Evolutionary conservation across 2,113 vertebrate species (phyloP).

Genomic region (Pimephales promelas): DNA sequence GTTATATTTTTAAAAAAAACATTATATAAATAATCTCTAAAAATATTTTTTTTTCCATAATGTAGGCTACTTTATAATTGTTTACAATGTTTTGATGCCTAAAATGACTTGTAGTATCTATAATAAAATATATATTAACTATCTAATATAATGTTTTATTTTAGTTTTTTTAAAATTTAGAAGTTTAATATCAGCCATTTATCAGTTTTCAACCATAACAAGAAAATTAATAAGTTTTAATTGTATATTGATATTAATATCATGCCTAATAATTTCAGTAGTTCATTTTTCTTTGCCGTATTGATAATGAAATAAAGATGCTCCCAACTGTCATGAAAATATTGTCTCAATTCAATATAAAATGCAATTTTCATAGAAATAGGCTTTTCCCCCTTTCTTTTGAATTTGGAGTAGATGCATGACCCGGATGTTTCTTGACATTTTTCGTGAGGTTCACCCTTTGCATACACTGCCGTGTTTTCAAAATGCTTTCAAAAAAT

Average conservation of each 20-base stretch:
- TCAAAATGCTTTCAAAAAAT: not conserved
- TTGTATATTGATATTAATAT: not conserved
- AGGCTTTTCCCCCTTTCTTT: not conserved
- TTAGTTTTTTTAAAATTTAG: not conserved
- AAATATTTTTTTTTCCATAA: not conserved
- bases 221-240: not conserved
- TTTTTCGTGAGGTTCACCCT: not conserved
- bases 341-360: not conserved
- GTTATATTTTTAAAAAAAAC: not conserved
- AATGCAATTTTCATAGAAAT: not conserved
- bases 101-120: not conserved
- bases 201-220: not conserved
- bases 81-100: not conserved
- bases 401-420: not conserved
- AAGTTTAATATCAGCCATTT: not conserved
- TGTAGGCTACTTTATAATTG: not conserved
- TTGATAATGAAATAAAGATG: not conserved
- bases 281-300: not conserved
- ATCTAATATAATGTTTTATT: not conserved
- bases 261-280: not conserved
- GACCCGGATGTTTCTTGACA: not conserved
- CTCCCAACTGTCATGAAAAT: not conserved
- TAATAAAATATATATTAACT: too few species aligned
- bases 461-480: constrained; percentile 21
- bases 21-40: not conserved